These are phyloP conservation scores for Tupiocoris notatus DNA, from an alignment of 2,888 invertebrate genomes.

Conservation along the genomic window DNA sequence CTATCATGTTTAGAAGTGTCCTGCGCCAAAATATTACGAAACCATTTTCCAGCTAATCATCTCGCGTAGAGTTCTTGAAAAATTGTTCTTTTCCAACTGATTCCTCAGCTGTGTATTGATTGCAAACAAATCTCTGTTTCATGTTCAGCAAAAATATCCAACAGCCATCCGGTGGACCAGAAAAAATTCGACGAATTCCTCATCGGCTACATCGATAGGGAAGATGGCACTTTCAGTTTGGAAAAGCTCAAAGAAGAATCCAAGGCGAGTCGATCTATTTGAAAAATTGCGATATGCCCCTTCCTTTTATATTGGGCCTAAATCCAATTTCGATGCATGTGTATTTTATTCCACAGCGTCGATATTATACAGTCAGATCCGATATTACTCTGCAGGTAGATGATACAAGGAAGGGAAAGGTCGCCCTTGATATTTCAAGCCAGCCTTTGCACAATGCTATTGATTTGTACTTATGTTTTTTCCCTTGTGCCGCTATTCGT, in stretches of 20 bases:
- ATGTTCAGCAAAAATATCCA: conserved; percentile 32
- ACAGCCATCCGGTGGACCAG: conserved; percentile 33
- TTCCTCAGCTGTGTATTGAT: not conserved
- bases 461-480: too few species aligned
- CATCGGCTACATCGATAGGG: conserved; percentile 30
- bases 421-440: too few species aligned
- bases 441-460: too few species aligned
- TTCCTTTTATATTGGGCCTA: too few species aligned
- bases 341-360: not conserved
- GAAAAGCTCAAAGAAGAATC: conserved; percentile 16
- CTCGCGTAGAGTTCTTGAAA: not conserved
- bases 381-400: too few species aligned
- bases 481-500: too few species aligned
- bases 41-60: not conserved
- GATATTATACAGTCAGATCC: not conserved
- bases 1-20: not conserved
- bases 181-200: conserved; percentile 37
- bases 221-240: conserved; percentile 29
- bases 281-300: too few species aligned
- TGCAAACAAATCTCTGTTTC: not conserved
- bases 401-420: too few species aligned
- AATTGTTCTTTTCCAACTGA: not conserved
- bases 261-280: too few species aligned
- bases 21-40: not conserved
- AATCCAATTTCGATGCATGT: not conserved